Base-by-base conservation (phyloP, 2,888 invertebrate species). In the Listrodromus nycthemerus region DNA sequence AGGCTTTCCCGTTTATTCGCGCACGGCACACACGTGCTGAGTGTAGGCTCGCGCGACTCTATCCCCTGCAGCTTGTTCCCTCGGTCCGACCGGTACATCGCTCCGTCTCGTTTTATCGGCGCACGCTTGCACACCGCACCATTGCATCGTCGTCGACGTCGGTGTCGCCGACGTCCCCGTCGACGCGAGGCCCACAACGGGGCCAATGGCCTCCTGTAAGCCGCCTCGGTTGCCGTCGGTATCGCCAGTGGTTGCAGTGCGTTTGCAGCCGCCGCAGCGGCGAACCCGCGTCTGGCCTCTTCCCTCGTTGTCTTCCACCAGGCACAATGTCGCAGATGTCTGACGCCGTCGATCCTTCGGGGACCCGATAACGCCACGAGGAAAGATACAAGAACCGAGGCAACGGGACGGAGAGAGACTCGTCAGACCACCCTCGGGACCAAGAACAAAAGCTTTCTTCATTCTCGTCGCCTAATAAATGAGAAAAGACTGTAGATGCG, bases 61-160 rank as follows among this genome's bases (percentile, higher is more conserved):
- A 45, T 80, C 80, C 80, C 69, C 74, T 45, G 61, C 70, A 50
- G 76, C 65, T 77, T 61, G 65, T 52, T 65, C 37, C 70, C 66
- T 16, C 33, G 37, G 61, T 70, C 33, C 63, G 21, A 19, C 48
- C 52, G 75, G 74, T 63, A n/a, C 19, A 48, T 66, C 37, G 69
- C 65, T 65, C 45, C 71, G 33, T 61, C 66, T 75, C 76, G 55
- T 67, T 41, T 48, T 45, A 55, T 70, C 70, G 74, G 37, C 21
- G 27, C 82, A 85, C 85, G 82, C 85, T 90, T 90, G 90, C 90
- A 90, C 91, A 90, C 90, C 89, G 90, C 90, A 89, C 89, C 89
- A 90, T 90, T 88, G 89, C 87, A 88, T 86, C 86, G 87, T 61
- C 81, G 82, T 79, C 70, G 55, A 27, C 71, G 65, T 69, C 74